Evolutionary conservation across 1,140 invertebrate genomes (phyloP), one percentile per base, ranked within the genome.

Genomic region (Drosophila oshimai): DNA sequence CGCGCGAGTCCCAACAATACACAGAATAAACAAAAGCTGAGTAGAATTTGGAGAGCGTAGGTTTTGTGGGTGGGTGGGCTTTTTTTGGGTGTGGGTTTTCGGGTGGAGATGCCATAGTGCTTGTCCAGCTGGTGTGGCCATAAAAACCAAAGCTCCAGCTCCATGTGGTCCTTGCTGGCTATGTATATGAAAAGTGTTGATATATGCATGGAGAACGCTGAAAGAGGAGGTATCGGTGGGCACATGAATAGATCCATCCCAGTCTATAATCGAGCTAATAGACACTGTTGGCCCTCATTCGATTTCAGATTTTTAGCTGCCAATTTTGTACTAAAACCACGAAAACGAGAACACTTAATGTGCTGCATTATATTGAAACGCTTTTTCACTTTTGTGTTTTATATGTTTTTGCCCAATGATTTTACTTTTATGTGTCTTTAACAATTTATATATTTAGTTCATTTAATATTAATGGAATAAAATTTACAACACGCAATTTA

Each of bases 111-210:
- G 42, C 44, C 47, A 15, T 26, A 41, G 61, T 64, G 61, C 42
- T 75, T 69, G 73, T 70, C 65, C 80, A 84, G 80, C 80, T 86
- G 80, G 47, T 80, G 51, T 53, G 71, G 80, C 80, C 69, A 86
- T 84, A 84, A 84, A 84, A 84, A 86, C 72, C 71, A 80, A 73
- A 83, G 49, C 78, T 72, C 29, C 34, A 86, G 54, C 78, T 64
- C 67, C 72, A 45, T 75, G 64, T 50, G 72, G 39, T 75, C 53
- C 60, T 46, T 42, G 46, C 28, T 67, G 47, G 61, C 53, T 68
- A 72, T n/a, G n/a, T n/a, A n/a, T 62, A 77, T 74, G 78, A 77
- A 77, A 77, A 64, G 65, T 64, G 80, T 86, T 84, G 80, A 84
- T 86, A 57, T 76, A 86, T 83, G 80, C 34, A 44, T 17, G 31